phyloP scores from a whole-genome alignment of 1,140 invertebrate species.

The Cephus cinctus region DNA sequence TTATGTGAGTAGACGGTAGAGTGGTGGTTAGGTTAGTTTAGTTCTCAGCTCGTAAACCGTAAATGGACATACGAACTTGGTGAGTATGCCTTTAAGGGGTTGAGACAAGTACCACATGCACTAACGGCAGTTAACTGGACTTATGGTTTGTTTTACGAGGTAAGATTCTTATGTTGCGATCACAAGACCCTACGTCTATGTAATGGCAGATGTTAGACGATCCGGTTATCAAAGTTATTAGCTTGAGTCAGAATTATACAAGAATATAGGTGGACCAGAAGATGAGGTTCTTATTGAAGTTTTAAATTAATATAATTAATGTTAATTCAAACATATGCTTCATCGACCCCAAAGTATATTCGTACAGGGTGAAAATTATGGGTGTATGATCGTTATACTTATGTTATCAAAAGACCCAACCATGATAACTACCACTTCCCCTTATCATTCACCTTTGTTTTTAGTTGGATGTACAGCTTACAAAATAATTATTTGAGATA shows the following conservation, averaged over 20 bases:
- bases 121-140: no score
- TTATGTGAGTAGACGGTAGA: background rate
- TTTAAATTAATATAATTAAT: no score
- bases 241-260: background rate
- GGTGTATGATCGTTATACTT: background rate
- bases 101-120: no score
- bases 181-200: background rate
- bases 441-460: background rate
- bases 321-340: background rate
- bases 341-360: background rate
- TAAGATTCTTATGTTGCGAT: background rate
- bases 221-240: background rate
- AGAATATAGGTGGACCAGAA: background rate
- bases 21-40: no score
- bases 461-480: background rate
- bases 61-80: background rate
- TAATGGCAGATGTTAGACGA: background rate
- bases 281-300: background rate
- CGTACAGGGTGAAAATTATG: background rate
- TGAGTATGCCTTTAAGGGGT: no score
- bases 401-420: background rate
- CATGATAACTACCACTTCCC: background rate
- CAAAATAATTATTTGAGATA: no score
- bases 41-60: background rate
- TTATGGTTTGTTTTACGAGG: background rate